Evolutionary conservation across 1,140 invertebrate genomes (phyloP).

Genomic region (Megalopta genalis): DNA sequence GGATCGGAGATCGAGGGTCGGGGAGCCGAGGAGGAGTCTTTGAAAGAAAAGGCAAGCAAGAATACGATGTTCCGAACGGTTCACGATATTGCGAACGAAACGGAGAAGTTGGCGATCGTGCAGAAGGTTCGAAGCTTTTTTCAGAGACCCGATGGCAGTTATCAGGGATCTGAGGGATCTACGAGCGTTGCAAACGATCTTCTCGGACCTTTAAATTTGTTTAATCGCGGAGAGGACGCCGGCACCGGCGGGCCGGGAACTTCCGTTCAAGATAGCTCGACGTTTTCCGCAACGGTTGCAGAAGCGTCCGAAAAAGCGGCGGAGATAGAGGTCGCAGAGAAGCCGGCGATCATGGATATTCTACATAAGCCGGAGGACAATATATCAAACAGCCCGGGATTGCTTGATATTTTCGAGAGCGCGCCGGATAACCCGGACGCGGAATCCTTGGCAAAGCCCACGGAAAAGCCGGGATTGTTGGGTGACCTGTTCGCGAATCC

Average conservation of each 20-base stretch:
- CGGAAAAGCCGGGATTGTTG: constrained; percentile 28
- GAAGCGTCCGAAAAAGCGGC: background rate
- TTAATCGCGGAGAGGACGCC: background rate
- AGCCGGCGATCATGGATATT: background rate
- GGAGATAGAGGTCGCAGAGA: background rate
- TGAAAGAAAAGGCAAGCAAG: background rate
- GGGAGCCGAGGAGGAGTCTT: background rate
- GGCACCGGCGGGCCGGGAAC: background rate
- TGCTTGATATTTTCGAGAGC: background rate
- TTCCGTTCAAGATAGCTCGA: background rate
- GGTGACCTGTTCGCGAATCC: constrained; percentile 13
- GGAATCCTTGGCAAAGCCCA: background rate
- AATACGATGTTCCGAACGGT: background rate
- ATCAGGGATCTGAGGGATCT: background rate
- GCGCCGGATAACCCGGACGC: background rate
- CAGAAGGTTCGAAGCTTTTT: background rate
- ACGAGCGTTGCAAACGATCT: background rate
- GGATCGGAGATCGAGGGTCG: background rate
- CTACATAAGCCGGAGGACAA: background rate
- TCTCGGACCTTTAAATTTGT: background rate
- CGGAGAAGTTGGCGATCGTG: background rate
- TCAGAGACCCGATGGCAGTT: background rate
- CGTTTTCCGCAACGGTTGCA: background rate
- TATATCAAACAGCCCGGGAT: background rate
- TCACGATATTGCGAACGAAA: background rate